Evolutionary conservation across 2,113 vertebrate species (phyloP), one percentile per base, ranked within the genome.

Genomic region (Corvus cornix): DNA sequence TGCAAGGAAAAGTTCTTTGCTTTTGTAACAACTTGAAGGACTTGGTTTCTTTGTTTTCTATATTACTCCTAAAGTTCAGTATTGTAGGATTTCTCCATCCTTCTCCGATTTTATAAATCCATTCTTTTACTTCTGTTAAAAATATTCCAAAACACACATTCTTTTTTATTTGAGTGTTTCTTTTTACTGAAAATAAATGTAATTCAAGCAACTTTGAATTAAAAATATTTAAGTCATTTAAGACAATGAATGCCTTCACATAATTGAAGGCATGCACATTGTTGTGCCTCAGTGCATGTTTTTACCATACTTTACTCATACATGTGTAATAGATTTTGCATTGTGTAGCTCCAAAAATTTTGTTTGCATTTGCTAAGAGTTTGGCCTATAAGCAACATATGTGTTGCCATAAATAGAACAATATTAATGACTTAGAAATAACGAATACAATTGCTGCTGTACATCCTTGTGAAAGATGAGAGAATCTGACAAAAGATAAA

Each of bases 351-450:
- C 28, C 20, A 58, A 83, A 73, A 83, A 21, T 5, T 30, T 59
- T 35, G 9, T 66, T 87, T 87, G 13, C 26, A 10, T 79, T 78
- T 83, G 30, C 15, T 52, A 64, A 35, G 53, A 1, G 3, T 73
- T 92, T 73, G 60, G 8, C 28, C 31, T 58, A 7, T 58, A 7
- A 76, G 13, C 60, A 85, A 60, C 16, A 15, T 62, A 52, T 33
- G 12, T 87, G 13, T 31, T 75, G 16, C 46, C 55, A 10, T 81
- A 58, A 83, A 76, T 9, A 69, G 41, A 87, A 66, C 17, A 90
- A 62, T 51, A 20, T 63, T 85, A 94, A 52, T 74, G 31, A 79
- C 31, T 75, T 74, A 87, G 58, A 87, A 95, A 59, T 35, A 79
- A 68, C 41, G 46, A 77, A 56, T 7, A 17, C 37, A 7, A 6